These are phyloP conservation scores for Hirudo medicinalis DNA, from an alignment of 1,140 invertebrate species.

Conservation along the genomic window DNA sequence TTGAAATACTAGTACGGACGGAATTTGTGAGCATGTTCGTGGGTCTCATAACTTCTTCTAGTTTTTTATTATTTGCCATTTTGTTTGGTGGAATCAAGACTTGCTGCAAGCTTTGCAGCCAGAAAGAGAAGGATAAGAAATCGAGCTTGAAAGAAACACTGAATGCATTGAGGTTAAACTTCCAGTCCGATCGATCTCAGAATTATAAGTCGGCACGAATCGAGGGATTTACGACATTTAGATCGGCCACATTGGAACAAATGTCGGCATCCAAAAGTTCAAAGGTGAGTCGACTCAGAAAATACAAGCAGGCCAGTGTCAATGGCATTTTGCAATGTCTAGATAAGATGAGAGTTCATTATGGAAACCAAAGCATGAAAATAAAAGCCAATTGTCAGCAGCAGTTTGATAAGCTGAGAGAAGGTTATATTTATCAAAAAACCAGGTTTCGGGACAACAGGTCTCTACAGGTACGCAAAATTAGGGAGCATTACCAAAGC, in stretches of 20 bases:
- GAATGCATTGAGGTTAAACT: not conserved
- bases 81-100: conserved; percentile 56
- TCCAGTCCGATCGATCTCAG: conserved; percentile 14
- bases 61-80: conserved; percentile 64
- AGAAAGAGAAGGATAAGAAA: conserved; percentile 17
- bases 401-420: conserved; percentile 82
- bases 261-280: conserved; percentile 45
- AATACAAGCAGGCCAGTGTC: conserved; percentile 22
- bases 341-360: conserved; percentile 70
- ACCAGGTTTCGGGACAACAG: conserved; percentile 33
- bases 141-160: conserved; percentile 30
- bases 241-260: conserved; percentile 16
- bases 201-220: conserved; percentile 18
- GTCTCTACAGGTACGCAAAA: conserved; percentile 67
- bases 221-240: conserved; percentile 12
- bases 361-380: conserved; percentile 70
- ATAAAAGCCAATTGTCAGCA: conserved; percentile 82
- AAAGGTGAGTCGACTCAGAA: conserved; percentile 49
- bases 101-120: conserved; percentile 2
- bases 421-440: conserved; percentile 68
- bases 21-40: conserved; percentile 68
- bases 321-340: conserved; percentile 53
- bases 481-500: conserved; percentile 84
- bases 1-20: conserved; percentile 62
- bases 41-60: conserved; percentile 60